These are phyloP conservation scores for Gryllus longicercus DNA, from an alignment of 2,888 invertebrate species.

Conservation along the genomic window DNA sequence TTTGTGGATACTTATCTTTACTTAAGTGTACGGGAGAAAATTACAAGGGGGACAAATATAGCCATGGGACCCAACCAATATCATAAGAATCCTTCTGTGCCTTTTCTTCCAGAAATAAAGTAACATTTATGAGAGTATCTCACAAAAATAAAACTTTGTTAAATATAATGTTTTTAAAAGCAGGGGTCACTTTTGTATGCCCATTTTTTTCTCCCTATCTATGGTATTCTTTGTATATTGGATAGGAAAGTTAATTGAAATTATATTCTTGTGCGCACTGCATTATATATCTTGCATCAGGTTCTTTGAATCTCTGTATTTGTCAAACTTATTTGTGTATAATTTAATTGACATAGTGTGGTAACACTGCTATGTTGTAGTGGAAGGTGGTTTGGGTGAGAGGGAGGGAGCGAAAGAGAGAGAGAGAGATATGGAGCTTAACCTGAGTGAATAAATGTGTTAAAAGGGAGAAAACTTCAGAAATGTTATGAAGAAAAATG, in stretches of 20 bases:
- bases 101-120: not conserved
- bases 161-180: not conserved
- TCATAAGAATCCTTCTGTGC: conserved; percentile 8
- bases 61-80: conserved; percentile 17
- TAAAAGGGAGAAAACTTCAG: not conserved
- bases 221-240: not conserved
- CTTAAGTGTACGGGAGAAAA: not conserved
- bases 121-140: not conserved
- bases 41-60: not conserved
- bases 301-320: conserved; percentile 4
- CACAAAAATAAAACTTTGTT: conserved; percentile 17
- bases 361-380: not conserved
- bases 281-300: conserved; percentile 1
- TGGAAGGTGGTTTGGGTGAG: not conserved
- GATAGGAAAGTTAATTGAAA: not conserved
- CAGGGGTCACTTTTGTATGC: not conserved
- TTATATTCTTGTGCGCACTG: not conserved
- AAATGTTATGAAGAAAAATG: not conserved
- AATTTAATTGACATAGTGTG: not conserved
- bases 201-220: conserved; percentile 5
- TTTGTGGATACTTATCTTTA: not conserved
- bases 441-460: not conserved
- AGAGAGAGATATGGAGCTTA: conserved; percentile 17
- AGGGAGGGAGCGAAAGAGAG: conserved; percentile 17
- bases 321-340: conserved; percentile 8